A percentile compares a stretch with the other conserved stretches of the same genome.
Conservation (phyloP, 2,888 invertebrate genomes). For the Mythimna lalbum region DNA sequence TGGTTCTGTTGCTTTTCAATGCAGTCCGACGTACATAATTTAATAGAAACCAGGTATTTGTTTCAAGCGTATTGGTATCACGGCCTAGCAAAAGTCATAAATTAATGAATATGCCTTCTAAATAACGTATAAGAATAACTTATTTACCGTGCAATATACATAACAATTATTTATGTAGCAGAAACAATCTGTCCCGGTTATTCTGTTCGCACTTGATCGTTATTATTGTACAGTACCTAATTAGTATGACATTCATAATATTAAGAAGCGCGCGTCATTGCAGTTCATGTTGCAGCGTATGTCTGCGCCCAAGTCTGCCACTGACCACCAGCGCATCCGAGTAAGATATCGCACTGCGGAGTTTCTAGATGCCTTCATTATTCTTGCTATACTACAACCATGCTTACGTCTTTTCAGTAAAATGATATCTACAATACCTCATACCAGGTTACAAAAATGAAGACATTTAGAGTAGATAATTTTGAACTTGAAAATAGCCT, state of each 20-base stretch:
- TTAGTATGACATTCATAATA: slow-evolving; percentile 49
- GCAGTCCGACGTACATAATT: neutral
- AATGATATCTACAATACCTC: slow-evolving; percentile 45
- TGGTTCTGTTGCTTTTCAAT: too few species aligned
- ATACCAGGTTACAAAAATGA: slow-evolving; percentile 68
- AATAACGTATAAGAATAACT: slow-evolving; percentile 7
- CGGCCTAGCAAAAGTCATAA: neutral
- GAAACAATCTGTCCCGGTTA: neutral
- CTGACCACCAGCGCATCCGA: slow-evolving; percentile 97
- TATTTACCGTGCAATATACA: neutral
- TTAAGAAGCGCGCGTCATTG: slow-evolving; percentile 88
- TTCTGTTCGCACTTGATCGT: slow-evolving; percentile 10
- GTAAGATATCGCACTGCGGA: slow-evolving; percentile 92
- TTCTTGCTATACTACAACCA: slow-evolving; percentile 30
- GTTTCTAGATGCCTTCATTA: slow-evolving; percentile 82
- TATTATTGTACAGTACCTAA: slow-evolving; percentile 14
- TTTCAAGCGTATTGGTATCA: neutral
- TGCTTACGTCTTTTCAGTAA: slow-evolving; percentile 31
- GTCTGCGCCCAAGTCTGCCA: slow-evolving; percentile 96
- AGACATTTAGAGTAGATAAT: slow-evolving; percentile 78
- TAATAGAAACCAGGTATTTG: slow-evolving; percentile 1
- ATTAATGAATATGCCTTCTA: neutral
- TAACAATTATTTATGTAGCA: neutral
- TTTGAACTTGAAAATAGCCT: slow-evolving; percentile 70
- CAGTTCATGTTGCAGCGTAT: slow-evolving; percentile 97